These are phyloP conservation scores for Scaptomyza cyrtandrae DNA, from an alignment of 2,888 invertebrate species.

Conservation along the genomic window DNA sequence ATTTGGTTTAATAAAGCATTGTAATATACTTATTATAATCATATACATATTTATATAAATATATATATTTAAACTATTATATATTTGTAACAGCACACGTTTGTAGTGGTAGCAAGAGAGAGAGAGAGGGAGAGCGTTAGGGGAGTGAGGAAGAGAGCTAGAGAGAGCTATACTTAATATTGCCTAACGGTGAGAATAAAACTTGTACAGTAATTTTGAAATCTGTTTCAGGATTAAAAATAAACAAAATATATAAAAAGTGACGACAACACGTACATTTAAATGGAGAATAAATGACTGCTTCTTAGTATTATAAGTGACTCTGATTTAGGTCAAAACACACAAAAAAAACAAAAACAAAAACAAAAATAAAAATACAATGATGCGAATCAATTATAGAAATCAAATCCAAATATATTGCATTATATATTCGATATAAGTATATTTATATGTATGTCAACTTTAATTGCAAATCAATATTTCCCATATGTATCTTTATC, in stretches of 20 bases:
- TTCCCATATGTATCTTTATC: slow-evolving; percentile 31
- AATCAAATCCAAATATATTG: slow-evolving; percentile 76
- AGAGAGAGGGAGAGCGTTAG: background rate
- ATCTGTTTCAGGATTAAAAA: slow-evolving; percentile 78
- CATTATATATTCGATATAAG: slow-evolving; percentile 66
- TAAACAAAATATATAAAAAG: slow-evolving; percentile 51
- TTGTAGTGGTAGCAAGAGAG: slow-evolving; percentile 55
- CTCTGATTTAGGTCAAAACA: slow-evolving; percentile 73
- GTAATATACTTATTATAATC: slow-evolving; percentile 60
- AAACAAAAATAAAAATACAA: slow-evolving; percentile 9
- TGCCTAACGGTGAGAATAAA: slow-evolving; percentile 37
- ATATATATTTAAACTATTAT: slow-evolving; percentile 42
- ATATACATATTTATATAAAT: slow-evolving; percentile 40
- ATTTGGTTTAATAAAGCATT: slow-evolving; percentile 46
- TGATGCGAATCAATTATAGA: slow-evolving; percentile 64
- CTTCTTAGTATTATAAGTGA: slow-evolving; percentile 82
- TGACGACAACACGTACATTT: slow-evolving; percentile 80
- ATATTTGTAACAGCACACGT: slow-evolving; percentile 62
- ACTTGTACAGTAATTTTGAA: slow-evolving; percentile 78
- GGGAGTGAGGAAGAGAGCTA: slow-evolving; percentile 14
- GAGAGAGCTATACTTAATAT: slow-evolving; percentile 34
- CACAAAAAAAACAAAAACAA: slow-evolving; percentile 12
- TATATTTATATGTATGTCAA: slow-evolving; percentile 57
- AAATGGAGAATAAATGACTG: slow-evolving; percentile 85
- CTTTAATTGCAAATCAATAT: slow-evolving; percentile 56